These are phyloP conservation scores for Mesembrinibis cayennensis DNA, from an alignment of 2,113 vertebrate genomes.

Conservation along the genomic window DNA sequence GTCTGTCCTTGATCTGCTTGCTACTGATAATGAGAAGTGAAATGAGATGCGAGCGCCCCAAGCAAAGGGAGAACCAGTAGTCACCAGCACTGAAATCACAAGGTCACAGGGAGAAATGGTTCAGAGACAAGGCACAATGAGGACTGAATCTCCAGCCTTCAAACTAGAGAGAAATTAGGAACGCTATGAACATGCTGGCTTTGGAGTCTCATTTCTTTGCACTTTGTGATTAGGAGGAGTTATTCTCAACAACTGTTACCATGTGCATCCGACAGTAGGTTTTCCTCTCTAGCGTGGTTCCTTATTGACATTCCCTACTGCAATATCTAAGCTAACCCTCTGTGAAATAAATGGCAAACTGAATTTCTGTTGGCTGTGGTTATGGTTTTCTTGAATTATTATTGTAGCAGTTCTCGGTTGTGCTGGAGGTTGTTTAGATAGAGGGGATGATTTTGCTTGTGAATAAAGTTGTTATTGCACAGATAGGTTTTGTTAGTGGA, in stretches of 20 bases:
- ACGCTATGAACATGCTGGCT: rapidly evolving
- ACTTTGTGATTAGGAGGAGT: neutral
- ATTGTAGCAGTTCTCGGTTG: neutral
- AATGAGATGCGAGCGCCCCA: neutral
- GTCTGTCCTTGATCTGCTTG: neutral
- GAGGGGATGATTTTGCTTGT: neutral
- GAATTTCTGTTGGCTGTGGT: neutral
- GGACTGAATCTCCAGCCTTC: neutral
- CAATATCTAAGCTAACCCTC: neutral
- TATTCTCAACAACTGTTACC: neutral
- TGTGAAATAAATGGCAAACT: neutral
- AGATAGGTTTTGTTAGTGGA: neutral
- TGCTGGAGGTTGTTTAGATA: neutral
- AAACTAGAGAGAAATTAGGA: neutral
- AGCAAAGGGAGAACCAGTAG: neutral
- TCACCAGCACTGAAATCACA: neutral
- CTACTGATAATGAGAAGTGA: neutral
- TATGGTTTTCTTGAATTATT: neutral
- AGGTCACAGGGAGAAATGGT: neutral
- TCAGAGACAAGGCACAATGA: rapidly evolving
- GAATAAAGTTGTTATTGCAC: neutral
- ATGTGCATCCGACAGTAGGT: neutral
- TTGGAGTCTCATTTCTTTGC: neutral
- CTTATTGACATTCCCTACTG: neutral
- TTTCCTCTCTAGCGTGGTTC: neutral